A percentile compares a stretch with the other conserved stretches of the same genome.
These are phyloP conservation scores for Siniperca chuatsi DNA, from an alignment of 2,113 vertebrate species.

Conservation along the genomic window DNA sequence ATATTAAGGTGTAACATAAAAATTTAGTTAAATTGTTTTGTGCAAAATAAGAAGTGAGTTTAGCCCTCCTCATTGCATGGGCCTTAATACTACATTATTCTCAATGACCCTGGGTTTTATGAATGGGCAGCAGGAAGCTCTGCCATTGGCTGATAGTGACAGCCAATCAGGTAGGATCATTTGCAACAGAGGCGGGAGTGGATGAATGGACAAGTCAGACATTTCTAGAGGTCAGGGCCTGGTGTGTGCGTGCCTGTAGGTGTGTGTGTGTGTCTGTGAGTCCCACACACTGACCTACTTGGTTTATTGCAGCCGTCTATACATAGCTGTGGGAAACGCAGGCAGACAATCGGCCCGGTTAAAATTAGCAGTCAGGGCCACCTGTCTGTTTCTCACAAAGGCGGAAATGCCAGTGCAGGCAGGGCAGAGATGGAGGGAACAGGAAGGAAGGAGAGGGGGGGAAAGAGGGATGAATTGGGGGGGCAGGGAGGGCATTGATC, in stretches of 20 bases:
- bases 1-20: neutral
- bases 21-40: neutral
- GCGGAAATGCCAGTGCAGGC: conserved; percentile 53
- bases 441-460: conserved; percentile 55
- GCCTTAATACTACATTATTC: conserved; percentile 42
- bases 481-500: conserved; percentile 57
- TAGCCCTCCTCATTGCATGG: conserved; percentile 7
- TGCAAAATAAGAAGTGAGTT: neutral
- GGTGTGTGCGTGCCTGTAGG: conserved; percentile 28
- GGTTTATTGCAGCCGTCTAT: conserved; percentile 61
- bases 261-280: conserved; percentile 26
- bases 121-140: conserved; percentile 74
- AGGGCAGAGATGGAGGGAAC: conserved; percentile 48
- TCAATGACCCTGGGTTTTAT: conserved; percentile 77
- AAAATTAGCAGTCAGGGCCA: conserved; percentile 81
- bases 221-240: conserved; percentile 61
- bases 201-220: conserved; percentile 65
- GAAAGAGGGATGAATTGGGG: neutral
- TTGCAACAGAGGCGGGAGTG: conserved; percentile 47
- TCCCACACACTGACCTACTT: conserved; percentile 62
- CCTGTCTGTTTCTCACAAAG: conserved; percentile 70
- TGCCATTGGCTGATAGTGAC: conserved; percentile 69
- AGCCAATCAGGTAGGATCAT: conserved; percentile 66
- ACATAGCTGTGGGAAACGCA: conserved; percentile 73
- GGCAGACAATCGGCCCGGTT: conserved; percentile 63